Evolutionary conservation across 1,140 invertebrate species (phyloP).

Genomic region (Drosophila chauvacae): DNA sequence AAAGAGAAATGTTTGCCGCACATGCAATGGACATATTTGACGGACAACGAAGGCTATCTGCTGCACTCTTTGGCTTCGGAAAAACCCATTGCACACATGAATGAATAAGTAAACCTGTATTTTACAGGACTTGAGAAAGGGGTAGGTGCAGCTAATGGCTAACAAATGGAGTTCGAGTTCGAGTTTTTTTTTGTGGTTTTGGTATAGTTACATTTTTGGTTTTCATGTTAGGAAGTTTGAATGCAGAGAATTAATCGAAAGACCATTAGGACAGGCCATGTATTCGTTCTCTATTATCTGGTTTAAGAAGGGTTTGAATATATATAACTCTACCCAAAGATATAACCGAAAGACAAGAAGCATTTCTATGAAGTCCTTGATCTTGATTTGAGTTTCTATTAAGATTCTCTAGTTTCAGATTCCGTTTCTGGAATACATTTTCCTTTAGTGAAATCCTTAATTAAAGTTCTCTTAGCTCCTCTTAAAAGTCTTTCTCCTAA

Average conservation of each 20-base stretch:
- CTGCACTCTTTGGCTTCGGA: neutral
- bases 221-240: neutral
- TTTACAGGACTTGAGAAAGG: neutral
- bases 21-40: constrained; percentile 39
- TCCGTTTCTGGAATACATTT: neutral
- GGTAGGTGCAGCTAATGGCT: neutral
- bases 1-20: constrained; percentile 25
- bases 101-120: constrained; percentile 4
- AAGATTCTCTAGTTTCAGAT: neutral
- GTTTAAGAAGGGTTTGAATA: neutral
- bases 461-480: constrained; percentile 1
- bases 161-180: neutral
- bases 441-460: neutral
- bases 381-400: neutral
- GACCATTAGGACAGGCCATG: neutral
- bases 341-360: neutral
- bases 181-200: neutral
- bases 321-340: neutral
- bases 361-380: neutral
- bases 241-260: neutral
- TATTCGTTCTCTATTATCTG: no score
- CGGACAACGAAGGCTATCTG: constrained; percentile 19
- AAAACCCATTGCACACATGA: constrained; percentile 3
- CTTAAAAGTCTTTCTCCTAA: neutral
- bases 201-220: neutral